Evolutionary conservation across 2,113 vertebrate species (phyloP).

Genomic region (Brachyhypopomus occidentalis): DNA sequence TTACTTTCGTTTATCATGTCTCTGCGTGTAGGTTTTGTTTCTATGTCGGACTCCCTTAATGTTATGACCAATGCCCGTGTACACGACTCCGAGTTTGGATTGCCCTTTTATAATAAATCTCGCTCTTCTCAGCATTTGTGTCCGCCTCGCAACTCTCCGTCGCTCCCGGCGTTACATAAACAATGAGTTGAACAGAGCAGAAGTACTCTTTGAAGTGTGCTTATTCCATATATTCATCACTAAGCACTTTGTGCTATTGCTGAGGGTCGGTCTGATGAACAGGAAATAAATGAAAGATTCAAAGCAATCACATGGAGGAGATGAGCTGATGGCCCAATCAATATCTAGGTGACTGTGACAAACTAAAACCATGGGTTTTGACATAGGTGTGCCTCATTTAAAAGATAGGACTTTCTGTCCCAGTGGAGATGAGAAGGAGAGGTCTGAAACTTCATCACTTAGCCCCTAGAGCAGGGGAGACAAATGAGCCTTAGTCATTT

Average conservation of each 20-base stretch:
- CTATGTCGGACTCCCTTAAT: too few relatives aligned
- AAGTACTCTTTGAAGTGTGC: slow-evolving; percentile 59
- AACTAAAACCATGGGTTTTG: background rate
- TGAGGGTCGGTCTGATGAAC: slow-evolving; percentile 43
- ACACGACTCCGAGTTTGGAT: too few relatives aligned
- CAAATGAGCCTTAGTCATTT: too few relatives aligned
- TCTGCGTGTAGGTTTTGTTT: too few relatives aligned
- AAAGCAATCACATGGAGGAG: slow-evolving; percentile 47
- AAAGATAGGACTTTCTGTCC: background rate
- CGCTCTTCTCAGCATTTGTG: too few relatives aligned
- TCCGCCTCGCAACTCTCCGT: too few relatives aligned
- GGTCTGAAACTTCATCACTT: background rate
- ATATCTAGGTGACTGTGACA: slow-evolving; percentile 24
- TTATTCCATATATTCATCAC: slow-evolving; percentile 46
- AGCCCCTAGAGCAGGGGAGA: too few relatives aligned
- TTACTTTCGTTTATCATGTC: too few relatives aligned
- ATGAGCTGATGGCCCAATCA: slow-evolving; percentile 28
- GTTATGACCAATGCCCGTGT: too few relatives aligned
- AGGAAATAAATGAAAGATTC: slow-evolving; percentile 52
- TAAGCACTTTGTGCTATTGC: slow-evolving; percentile 36
- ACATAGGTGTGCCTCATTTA: background rate
- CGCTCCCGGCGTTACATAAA: too few relatives aligned
- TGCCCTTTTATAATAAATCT: too few relatives aligned
- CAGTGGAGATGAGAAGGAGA: background rate
- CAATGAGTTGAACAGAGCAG: slow-evolving; percentile 46